phyloP scores from a whole-genome alignment of 2,888 invertebrate species.

The Penaeus monodon region DNA sequence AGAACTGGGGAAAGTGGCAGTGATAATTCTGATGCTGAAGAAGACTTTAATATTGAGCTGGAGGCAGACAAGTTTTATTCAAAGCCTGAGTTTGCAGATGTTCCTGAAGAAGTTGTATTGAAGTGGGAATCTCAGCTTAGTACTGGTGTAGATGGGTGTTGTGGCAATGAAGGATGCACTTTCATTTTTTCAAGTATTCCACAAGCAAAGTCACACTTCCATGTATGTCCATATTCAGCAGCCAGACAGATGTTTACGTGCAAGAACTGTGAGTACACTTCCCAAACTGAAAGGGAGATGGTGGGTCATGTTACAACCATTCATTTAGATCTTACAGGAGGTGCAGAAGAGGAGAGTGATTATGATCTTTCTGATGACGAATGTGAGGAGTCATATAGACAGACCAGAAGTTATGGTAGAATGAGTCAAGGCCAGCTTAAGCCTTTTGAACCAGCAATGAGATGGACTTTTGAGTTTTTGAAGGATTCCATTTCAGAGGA shows the following conservation, averaged over 20 bases:
- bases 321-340: constrained; percentile 17
- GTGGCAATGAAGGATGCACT: constrained; percentile 39
- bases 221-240: neutral
- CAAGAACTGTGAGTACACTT: constrained; percentile 25
- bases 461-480: constrained; percentile 45
- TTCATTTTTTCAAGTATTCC: constrained; percentile 9
- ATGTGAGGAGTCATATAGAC: neutral
- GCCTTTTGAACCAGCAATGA: constrained; percentile 37
- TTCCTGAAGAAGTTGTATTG: neutral
- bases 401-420: neutral
- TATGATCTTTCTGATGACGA: constrained; percentile 35
- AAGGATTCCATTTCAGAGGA: constrained; percentile 10
- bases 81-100: neutral
- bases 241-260: constrained; percentile 8
- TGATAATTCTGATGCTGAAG: constrained; percentile 26
- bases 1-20: constrained; percentile 17
- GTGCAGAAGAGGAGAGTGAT: constrained; percentile 21
- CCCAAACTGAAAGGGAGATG: constrained; percentile 12
- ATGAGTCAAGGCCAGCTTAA: neutral
- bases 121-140: constrained; percentile 34
- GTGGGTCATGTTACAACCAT: constrained; percentile 27
- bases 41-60: constrained; percentile 16
- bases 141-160: constrained; percentile 8
- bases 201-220: constrained; percentile 20
- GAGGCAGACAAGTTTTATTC: constrained; percentile 17